These are phyloP conservation scores for Alviniconcha marisindica DNA, from an alignment of 1,140 invertebrate genomes.

Conservation along the genomic window DNA sequence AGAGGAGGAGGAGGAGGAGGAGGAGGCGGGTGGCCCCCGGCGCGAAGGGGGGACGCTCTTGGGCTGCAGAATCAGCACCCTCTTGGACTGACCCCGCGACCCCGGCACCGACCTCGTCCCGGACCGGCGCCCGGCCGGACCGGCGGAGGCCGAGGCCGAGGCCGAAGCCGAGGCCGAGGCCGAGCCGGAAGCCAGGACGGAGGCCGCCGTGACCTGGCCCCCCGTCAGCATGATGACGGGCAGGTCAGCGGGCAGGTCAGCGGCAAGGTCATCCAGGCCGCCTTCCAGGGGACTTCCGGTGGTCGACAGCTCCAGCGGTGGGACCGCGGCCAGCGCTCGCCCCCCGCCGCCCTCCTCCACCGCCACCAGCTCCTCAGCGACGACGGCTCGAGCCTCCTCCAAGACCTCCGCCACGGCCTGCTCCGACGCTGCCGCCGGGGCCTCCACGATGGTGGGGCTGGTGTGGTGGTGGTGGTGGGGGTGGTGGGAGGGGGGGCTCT, in stretches of 20 bases:
- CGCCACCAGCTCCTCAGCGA: neutral
- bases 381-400: neutral
- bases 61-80: constrained; percentile 8
- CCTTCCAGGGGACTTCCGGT: neutral
- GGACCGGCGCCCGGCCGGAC: neutral
- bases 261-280: neutral
- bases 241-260: neutral
- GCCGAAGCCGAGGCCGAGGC: too few relatives aligned
- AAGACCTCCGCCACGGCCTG: neutral
- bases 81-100: neutral
- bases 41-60: neutral
- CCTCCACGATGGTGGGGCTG: neutral
- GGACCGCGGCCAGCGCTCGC: neutral
- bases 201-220: neutral
- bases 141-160: too few relatives aligned
- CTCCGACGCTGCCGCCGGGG: neutral
- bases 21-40: neutral
- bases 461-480: neutral
- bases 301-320: neutral
- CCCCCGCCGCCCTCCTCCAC: neutral
- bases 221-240: constrained; percentile 9
- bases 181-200: neutral
- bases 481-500: neutral
- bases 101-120: constrained; percentile 1
- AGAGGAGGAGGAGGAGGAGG: too few relatives aligned